Evolutionary conservation across 2,888 invertebrate species (phyloP).

Genomic region (Drosophila paramelanica): DNA sequence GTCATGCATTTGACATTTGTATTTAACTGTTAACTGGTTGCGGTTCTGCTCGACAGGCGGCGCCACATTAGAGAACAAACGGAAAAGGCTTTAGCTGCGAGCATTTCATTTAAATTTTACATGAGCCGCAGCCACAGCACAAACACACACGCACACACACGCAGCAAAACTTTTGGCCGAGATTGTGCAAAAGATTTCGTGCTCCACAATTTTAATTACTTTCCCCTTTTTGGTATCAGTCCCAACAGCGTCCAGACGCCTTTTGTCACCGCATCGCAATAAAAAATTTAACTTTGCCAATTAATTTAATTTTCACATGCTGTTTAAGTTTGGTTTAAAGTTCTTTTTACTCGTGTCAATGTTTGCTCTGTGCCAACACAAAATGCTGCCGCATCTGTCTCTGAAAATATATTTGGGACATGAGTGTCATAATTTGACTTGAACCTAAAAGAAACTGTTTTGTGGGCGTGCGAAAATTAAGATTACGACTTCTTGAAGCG

Average conservation of each 20-base stretch:
- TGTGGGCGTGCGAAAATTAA: slow-evolving; percentile 28
- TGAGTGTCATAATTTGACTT: slow-evolving; percentile 6
- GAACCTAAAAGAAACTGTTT: slow-evolving; percentile 2
- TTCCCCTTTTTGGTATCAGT: slow-evolving; percentile 39
- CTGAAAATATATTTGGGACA: slow-evolving; percentile 7
- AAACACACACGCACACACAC: slow-evolving; percentile 14
- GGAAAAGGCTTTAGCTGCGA: slow-evolving; percentile 34
- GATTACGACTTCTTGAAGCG: slow-evolving; percentile 34
- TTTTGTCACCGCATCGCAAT: slow-evolving; percentile 36
- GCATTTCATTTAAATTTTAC: slow-evolving; percentile 66
- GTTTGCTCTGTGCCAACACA: slow-evolving; percentile 31
- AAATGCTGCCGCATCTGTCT: slow-evolving; percentile 4
- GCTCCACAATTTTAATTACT: slow-evolving; percentile 61
- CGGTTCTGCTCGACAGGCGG: slow-evolving; percentile 34
- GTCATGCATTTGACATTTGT: slow-evolving; percentile 54
- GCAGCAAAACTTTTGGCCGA: slow-evolving; percentile 47
- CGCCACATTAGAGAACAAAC: slow-evolving; percentile 39
- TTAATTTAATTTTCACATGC: slow-evolving; percentile 71
- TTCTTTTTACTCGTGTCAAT: slow-evolving; percentile 27
- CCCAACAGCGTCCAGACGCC: slow-evolving; percentile 17
- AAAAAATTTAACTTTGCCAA: slow-evolving; percentile 72
- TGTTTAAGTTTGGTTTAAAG: slow-evolving; percentile 43
- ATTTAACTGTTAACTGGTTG: slow-evolving; percentile 54
- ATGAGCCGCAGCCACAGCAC: slow-evolving; percentile 42
- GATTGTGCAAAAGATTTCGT: slow-evolving; percentile 60